Evolutionary conservation across 2,113 vertebrate species (phyloP).

Genomic region (Lipotes vexillifer): DNA sequence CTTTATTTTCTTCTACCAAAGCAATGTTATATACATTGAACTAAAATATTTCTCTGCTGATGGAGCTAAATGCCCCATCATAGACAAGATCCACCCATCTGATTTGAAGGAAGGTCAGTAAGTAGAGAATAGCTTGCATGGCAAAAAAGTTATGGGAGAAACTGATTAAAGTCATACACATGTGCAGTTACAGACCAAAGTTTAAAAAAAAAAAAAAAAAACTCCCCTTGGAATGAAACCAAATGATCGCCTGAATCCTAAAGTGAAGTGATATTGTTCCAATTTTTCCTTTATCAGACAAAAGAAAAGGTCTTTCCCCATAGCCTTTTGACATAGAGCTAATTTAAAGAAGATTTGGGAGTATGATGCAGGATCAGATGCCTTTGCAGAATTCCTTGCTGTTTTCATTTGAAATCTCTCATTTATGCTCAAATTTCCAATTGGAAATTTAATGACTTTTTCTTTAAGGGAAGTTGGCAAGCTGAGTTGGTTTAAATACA

Average conservation of each 20-base stretch:
- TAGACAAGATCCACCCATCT: background rate
- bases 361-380: conserved; percentile 93
- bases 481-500: conserved; percentile 62
- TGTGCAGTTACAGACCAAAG: conserved; percentile 56
- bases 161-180: conserved; percentile 50
- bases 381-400: conserved; percentile 88
- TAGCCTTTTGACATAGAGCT: conserved; percentile 87
- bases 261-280: conserved; percentile 77
- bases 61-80: conserved; percentile 4
- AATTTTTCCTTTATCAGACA: conserved; percentile 73
- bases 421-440: conserved; percentile 88
- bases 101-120: conserved; percentile 27
- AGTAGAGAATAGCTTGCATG: conserved; percentile 39
- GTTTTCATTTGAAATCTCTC: conserved; percentile 90
- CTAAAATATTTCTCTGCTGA: background rate
- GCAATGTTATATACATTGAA: background rate
- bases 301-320: conserved; percentile 74
- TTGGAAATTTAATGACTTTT: conserved; percentile 73
- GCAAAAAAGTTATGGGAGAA: conserved; percentile 25
- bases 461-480: conserved; percentile 63
- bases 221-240: conserved; percentile 66
- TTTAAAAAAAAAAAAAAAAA: conserved; percentile 33
- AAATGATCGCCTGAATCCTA: conserved; percentile 69
- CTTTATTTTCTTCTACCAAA: conserved; percentile 25
- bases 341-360: conserved; percentile 93